These are phyloP conservation scores for Apodemia hepburni DNA, from an alignment of 2,888 invertebrate species.

Conservation along the genomic window DNA sequence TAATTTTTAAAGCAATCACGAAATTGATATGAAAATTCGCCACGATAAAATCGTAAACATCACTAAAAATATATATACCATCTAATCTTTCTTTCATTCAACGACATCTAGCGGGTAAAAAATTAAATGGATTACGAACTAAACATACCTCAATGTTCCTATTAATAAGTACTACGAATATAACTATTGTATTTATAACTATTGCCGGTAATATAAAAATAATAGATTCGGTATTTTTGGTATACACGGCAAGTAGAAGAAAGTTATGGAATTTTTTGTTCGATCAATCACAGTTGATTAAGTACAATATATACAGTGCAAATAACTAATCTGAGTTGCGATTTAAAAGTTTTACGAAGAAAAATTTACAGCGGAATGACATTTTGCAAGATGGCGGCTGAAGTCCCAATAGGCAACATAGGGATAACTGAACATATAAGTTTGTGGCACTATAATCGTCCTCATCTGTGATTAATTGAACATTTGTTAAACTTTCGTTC, in stretches of 20 bases:
- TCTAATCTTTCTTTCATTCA: slow-evolving; percentile 9
- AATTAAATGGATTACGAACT: slow-evolving; percentile 19
- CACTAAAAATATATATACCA: slow-evolving; percentile 11
- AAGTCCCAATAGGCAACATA: too few species aligned
- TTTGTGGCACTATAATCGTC: neutral
- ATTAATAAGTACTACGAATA: neutral
- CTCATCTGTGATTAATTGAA: neutral
- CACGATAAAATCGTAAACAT: slow-evolving; percentile 4
- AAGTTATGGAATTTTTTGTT: neutral
- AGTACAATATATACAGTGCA: neutral
- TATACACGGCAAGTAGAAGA: neutral
- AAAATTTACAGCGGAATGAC: too few species aligned
- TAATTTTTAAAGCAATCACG: slow-evolving; percentile 1
- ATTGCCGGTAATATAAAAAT: slow-evolving; percentile 20
- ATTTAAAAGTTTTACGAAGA: too few species aligned
- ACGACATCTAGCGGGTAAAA: slow-evolving; percentile 11
- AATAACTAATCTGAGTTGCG: too few species aligned
- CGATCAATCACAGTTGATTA: neutral
- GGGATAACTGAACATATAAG: too few species aligned
- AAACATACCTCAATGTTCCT: neutral
- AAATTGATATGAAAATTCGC: slow-evolving; percentile 6
- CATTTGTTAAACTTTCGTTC: neutral
- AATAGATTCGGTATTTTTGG: slow-evolving; percentile 16
- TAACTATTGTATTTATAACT: slow-evolving; percentile 15
- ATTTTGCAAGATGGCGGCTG: too few species aligned